Conservation (phyloP, 2,888 invertebrate genomes). For the Cremastobaeus sp. region DNA sequence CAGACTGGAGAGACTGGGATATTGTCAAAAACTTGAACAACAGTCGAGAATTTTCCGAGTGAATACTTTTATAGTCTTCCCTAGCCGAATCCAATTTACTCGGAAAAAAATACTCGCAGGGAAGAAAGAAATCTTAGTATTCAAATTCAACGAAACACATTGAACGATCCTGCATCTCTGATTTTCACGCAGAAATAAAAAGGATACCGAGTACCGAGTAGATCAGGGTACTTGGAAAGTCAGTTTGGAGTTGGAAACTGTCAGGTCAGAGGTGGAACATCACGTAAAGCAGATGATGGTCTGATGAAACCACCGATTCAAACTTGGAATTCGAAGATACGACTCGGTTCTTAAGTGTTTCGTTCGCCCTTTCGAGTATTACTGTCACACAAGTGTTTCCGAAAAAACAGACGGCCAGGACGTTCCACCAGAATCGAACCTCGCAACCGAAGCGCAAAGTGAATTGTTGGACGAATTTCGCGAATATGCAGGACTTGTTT, state of each 20-base stretch:
- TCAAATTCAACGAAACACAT: constrained; percentile 7
- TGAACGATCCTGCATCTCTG: background rate
- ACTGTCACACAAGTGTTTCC: constrained; percentile 18
- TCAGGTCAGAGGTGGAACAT: constrained; percentile 25
- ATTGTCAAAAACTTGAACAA: no score
- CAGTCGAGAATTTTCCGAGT: no score
- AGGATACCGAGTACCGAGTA: constrained; percentile 2
- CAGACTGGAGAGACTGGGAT: no score
- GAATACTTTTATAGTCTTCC: no score
- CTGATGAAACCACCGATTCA: constrained; percentile 37
- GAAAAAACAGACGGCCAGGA: constrained; percentile 14
- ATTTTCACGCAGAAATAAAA: constrained; percentile 23
- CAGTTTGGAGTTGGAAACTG: constrained; percentile 20
- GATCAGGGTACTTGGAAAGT: constrained; percentile 23
- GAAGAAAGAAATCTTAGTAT: no score
- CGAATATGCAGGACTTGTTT: background rate
- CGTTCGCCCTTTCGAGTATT: constrained; percentile 26
- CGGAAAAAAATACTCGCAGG: background rate
- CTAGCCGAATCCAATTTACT: background rate
- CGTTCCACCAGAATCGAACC: constrained; percentile 14
- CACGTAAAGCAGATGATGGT: constrained; percentile 29
- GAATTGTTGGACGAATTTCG: background rate
- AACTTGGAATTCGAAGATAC: constrained; percentile 21
- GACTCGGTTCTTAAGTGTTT: constrained; percentile 40
- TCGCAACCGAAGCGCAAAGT: no score